These are phyloP conservation scores for Bradysia coprophila DNA, from an alignment of 1,140 invertebrate species.

Conservation along the genomic window DNA sequence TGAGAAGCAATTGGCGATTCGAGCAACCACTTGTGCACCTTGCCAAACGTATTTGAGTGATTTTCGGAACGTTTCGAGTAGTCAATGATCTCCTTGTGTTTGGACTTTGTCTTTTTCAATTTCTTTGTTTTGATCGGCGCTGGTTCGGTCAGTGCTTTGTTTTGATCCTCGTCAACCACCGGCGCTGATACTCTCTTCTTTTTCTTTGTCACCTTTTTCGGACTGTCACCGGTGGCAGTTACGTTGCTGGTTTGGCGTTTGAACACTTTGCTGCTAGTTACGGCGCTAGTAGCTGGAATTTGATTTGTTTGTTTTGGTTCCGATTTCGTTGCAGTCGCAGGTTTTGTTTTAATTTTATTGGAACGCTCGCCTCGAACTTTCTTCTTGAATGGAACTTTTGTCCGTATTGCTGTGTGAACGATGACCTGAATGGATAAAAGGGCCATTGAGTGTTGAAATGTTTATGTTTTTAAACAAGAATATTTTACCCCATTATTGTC, in stretches of 20 bases:
- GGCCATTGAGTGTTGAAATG: too few species aligned
- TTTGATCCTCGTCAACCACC: background rate
- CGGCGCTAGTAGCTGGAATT: background rate
- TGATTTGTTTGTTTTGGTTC: background rate
- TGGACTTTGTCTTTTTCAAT: slow-evolving; percentile 24
- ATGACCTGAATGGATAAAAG: slow-evolving; percentile 34
- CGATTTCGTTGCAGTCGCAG: background rate
- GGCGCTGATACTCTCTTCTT: background rate
- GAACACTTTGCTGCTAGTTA: background rate
- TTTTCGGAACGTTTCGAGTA: slow-evolving; percentile 35
- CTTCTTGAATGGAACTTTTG: slow-evolving; percentile 54
- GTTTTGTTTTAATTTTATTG: slow-evolving; percentile 25
- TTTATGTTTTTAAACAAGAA: too few species aligned
- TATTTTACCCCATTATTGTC: slow-evolving; percentile 45
- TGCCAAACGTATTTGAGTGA: slow-evolving; percentile 54
- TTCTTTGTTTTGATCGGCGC: slow-evolving; percentile 18
- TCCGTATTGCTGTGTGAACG: slow-evolving; percentile 49
- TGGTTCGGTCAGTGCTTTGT: background rate
- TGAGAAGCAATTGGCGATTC: slow-evolving; percentile 36
- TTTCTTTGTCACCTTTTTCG: background rate
- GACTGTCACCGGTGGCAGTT: background rate
- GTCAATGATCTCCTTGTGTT: slow-evolving; percentile 57
- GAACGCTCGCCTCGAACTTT: slow-evolving; percentile 44
- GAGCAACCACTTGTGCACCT: slow-evolving; percentile 68
- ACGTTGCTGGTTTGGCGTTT: background rate